phyloP scores from a whole-genome alignment of 2,113 vertebrate genomes.

The Anarrhichthys ocellatus region DNA sequence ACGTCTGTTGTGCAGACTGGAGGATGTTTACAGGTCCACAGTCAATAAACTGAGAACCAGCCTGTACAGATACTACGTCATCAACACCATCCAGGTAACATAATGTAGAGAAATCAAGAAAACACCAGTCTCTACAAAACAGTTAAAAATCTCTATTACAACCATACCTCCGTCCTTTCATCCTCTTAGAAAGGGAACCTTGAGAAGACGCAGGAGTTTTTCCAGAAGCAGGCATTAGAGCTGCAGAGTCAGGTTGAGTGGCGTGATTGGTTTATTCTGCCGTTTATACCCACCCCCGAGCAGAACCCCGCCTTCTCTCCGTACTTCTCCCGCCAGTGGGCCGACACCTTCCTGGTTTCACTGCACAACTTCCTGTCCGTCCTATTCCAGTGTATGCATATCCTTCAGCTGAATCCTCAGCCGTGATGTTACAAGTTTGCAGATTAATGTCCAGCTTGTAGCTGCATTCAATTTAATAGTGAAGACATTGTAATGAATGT shows the following conservation, averaged over 20 bases:
- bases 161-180: neutral
- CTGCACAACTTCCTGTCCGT: slow-evolving; percentile 98
- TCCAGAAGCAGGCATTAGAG: slow-evolving; percentile 91
- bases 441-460: neutral
- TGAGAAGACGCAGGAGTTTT: slow-evolving; percentile 96
- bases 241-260: slow-evolving; percentile 94
- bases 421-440: no score
- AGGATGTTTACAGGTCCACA: slow-evolving; percentile 93
- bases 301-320: slow-evolving; percentile 91
- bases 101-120: neutral
- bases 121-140: accelerated
- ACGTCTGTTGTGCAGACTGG: slow-evolving; percentile 92
- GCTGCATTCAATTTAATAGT: neutral
- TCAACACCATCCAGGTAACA: slow-evolving; percentile 78
- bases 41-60: slow-evolving; percentile 96
- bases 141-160: neutral
- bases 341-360: slow-evolving; percentile 95
- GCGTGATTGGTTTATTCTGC: slow-evolving; percentile 97
- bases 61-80: slow-evolving; percentile 93
- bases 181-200: slow-evolving; percentile 85
- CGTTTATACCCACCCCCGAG: slow-evolving; percentile 90
- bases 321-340: slow-evolving; percentile 97
- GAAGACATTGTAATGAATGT: neutral
- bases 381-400: slow-evolving; percentile 99
- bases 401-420: slow-evolving; percentile 81